Base-by-base conservation (phyloP, 2,113 vertebrate genomes). In the Thermophis baileyi region DNA sequence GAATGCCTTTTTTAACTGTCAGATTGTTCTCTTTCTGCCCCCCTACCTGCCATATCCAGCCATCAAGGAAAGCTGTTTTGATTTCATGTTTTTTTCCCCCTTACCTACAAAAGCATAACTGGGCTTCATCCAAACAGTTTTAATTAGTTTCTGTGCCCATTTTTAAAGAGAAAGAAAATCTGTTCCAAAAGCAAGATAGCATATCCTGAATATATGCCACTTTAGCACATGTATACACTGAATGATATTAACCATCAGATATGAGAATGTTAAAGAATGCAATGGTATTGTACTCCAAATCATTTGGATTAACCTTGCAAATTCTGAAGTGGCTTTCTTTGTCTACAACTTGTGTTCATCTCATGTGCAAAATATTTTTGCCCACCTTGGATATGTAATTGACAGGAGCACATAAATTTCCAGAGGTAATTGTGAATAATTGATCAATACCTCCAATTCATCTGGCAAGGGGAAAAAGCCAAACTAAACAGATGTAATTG, bases 1-100 rank as follows among this genome's bases (percentile, higher is more conserved):
- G 93, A 95, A 93, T 90, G 92, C 87, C 8, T 81, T 2, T 91
- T 51, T 93, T 88, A 88, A 85, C 93, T 2, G 11, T 7, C 94
- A 95, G 40, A 35, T 22, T 57, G 40, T 57, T 89, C 44, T 46
- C 22, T 57, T 89, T 81, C n/a, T 40, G 2, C 1, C 16, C 63
- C 27, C 5, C 30, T 5, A 35, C n/a, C 16, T 40, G n/a, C 69
- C 90, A 69, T 85, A 95, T 49, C n/a, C 24, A 87, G 6, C 46
- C 93, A 55, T 55, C 74, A 95, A 94, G 95, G 25, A 94, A n/a
- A 22, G 24, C 22, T 85, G 4, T 87, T 89, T 91, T 60, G 14
- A 51, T 55, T 50, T 30, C 2, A 44, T 88, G 20, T 30, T 50
- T 20, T 49, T 93, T 27, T 93, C 24, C 24, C 16, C 51, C 87